Evolutionary conservation across 2,888 invertebrate genomes (phyloP).

Genomic region (Lasioglossum zephyrum): DNA sequence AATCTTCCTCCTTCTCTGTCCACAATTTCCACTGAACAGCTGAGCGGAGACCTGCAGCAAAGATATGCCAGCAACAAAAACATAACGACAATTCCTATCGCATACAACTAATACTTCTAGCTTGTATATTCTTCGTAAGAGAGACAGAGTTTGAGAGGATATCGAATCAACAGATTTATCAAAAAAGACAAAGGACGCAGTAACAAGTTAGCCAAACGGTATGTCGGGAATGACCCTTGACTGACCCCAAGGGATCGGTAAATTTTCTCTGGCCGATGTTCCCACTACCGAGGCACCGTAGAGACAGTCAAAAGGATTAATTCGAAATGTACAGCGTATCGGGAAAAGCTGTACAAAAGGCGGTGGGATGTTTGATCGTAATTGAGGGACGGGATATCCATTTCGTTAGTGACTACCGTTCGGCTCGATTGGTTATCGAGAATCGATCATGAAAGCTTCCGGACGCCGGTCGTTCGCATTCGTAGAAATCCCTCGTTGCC

Average conservation of each 20-base stretch:
- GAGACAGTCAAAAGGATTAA: conserved; percentile 2
- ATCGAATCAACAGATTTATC: conserved; percentile 6
- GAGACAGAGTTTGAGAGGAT: not conserved
- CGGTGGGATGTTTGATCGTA: conserved; percentile 44
- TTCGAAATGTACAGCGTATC: conserved; percentile 5
- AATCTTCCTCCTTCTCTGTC: not conserved
- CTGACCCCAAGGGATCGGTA: not conserved
- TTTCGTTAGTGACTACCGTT: conserved; percentile 65
- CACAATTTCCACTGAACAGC: not conserved
- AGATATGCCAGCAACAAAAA: not conserved
- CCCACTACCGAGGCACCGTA: not conserved
- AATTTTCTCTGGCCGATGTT: not conserved
- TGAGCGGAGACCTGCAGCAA: not conserved
- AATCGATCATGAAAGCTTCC: conserved; percentile 66
- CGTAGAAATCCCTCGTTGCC: conserved; percentile 69
- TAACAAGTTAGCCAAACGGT: conserved; percentile 7
- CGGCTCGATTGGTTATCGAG: conserved; percentile 67
- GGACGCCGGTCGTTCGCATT: conserved; percentile 59
- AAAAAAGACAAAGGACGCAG: not conserved
- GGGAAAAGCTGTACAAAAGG: conserved; percentile 26
- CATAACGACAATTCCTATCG: not conserved
- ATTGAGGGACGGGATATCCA: conserved; percentile 59
- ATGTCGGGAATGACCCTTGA: not conserved
- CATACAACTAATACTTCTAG: not conserved
- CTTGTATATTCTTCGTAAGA: not conserved